Evolutionary conservation across 2,797 vertebrate species (phyloP).

Genomic region (Apodemus agrarius): DNA sequence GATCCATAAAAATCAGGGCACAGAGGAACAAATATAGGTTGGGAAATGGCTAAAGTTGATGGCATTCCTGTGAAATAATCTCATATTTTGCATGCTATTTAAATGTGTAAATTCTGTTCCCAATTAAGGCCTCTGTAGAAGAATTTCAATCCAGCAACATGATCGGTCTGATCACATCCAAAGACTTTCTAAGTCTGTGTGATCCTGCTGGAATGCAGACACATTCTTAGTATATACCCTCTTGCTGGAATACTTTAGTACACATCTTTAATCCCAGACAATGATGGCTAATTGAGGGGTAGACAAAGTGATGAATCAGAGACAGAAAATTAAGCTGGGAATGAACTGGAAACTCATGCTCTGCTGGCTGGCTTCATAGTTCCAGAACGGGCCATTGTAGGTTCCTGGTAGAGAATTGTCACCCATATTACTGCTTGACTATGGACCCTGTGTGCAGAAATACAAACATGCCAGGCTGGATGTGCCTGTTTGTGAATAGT

Average conservation of each 20-base stretch:
- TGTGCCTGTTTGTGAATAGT: neutral
- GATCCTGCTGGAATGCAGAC: neutral
- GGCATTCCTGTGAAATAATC: neutral
- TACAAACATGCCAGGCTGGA: neutral
- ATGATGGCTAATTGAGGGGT: neutral
- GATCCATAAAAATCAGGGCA: neutral
- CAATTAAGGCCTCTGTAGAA: neutral
- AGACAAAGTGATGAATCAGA: neutral
- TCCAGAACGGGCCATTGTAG: neutral
- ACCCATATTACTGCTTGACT: neutral
- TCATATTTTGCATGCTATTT: neutral
- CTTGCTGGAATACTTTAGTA: neutral
- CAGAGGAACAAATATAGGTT: neutral
- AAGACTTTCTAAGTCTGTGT: neutral
- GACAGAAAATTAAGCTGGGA: neutral
- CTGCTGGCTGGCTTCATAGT: neutral
- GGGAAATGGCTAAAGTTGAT: neutral
- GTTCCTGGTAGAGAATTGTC: neutral
- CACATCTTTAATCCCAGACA: neutral
- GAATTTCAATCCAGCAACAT: neutral
- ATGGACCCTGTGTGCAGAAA: neutral
- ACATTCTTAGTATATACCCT: neutral
- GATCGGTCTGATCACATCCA: no score
- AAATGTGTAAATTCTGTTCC: neutral
- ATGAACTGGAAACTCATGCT: neutral